A percentile compares a stretch with the other conserved stretches of the same genome.
Conservation (phyloP, 1,140 invertebrate genomes). For the Ostrea denselamellosa region DNA sequence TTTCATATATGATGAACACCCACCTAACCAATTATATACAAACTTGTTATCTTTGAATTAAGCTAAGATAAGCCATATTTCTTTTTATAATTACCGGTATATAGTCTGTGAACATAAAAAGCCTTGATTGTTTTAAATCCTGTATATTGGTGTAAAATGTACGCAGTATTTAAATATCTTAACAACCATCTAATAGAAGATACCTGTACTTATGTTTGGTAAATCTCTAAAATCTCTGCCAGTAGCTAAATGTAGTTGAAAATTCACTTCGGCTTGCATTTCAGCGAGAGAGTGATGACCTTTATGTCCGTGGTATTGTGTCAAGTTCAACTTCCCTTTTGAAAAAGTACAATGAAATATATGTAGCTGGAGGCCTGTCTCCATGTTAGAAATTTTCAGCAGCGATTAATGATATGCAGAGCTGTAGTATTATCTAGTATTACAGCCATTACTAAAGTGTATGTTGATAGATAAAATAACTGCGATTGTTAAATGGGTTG, state of each 20-base stretch:
- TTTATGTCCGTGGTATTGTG: not conserved
- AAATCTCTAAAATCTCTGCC: not conserved
- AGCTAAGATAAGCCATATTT: not conserved
- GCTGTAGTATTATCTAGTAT: not conserved
- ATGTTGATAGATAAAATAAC: not conserved
- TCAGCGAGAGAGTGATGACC: not conserved
- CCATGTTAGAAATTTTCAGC: not conserved
- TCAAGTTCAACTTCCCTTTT: not conserved
- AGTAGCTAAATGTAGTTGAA: not conserved
- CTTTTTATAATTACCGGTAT: not conserved
- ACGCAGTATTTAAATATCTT: not conserved
- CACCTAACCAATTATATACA: not conserved
- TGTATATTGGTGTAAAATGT: not conserved
- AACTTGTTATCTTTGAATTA: not conserved
- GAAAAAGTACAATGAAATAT: not conserved
- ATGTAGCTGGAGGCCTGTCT: not conserved
- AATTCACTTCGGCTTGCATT: not conserved
- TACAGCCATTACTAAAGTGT: conserved; percentile 20
- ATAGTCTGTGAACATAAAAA: not conserved
- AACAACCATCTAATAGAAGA: no score
- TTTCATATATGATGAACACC: not conserved
- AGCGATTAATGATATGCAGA: conserved; percentile 25
- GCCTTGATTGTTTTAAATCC: not conserved
- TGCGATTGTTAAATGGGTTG: not conserved
- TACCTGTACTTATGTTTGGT: not conserved